Conservation (phyloP, 2,113 vertebrate species). For the Aegithalos caudatus region DNA sequence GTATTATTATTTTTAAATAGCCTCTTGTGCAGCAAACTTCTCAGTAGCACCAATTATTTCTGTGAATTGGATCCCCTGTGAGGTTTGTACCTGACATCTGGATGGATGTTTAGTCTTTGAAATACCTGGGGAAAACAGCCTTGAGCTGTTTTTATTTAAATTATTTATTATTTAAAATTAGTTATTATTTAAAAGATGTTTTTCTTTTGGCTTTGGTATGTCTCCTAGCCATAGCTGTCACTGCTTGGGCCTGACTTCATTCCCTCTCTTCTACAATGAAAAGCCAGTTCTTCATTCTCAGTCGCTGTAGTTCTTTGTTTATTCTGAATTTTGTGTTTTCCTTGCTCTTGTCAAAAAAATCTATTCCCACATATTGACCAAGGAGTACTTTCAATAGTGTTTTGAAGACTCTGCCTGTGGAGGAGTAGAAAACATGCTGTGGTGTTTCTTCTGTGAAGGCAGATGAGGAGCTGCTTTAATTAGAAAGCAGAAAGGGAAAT, state of each 20-base stretch:
- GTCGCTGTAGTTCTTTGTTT: background rate
- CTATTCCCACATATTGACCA: background rate
- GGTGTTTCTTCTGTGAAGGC: background rate
- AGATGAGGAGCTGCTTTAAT: background rate
- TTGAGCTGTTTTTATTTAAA: background rate
- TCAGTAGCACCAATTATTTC: background rate
- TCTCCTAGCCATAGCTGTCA: background rate
- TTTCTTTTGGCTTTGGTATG: background rate
- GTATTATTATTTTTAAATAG: slow-evolving; percentile 30
- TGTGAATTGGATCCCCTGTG: background rate
- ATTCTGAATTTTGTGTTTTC: background rate
- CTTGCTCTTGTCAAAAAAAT: background rate
- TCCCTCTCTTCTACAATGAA: background rate
- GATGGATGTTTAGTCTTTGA: background rate
- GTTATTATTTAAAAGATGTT: background rate
- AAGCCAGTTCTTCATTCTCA: background rate
- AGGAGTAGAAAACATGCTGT: background rate
- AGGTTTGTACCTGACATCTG: background rate
- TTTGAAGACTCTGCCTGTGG: background rate
- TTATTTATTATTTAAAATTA: background rate
- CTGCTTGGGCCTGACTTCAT: background rate
- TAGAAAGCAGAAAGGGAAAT: background rate
- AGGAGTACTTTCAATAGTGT: background rate
- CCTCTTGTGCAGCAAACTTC: background rate
- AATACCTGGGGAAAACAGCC: background rate